These are phyloP conservation scores for Leucophenga maculata DNA, from an alignment of 2,888 invertebrate genomes.

Conservation along the genomic window DNA sequence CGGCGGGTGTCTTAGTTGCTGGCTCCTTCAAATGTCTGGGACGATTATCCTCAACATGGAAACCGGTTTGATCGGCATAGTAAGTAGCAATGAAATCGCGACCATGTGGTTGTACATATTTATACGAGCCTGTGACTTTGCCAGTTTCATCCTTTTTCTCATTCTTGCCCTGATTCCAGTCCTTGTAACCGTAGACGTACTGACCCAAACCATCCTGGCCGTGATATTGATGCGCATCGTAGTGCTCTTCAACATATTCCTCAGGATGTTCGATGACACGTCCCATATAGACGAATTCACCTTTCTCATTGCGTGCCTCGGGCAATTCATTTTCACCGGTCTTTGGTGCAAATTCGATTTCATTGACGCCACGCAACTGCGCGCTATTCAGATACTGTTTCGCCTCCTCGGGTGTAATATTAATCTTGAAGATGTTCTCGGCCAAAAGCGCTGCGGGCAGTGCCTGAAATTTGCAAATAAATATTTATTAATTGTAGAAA, in stretches of 20 bases:
- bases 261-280: slow-evolving; percentile 78
- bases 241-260: slow-evolving; percentile 81
- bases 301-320: slow-evolving; percentile 67
- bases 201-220: slow-evolving; percentile 82
- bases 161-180: slow-evolving; percentile 82
- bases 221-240: slow-evolving; percentile 81
- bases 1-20: slow-evolving; percentile 80
- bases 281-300: slow-evolving; percentile 72
- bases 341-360: slow-evolving; percentile 75
- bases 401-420: slow-evolving; percentile 75
- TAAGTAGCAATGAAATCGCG: slow-evolving; percentile 74
- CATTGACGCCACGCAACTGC: slow-evolving; percentile 70
- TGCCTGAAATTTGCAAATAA: slow-evolving; percentile 43
- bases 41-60: slow-evolving; percentile 84
- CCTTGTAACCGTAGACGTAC: slow-evolving; percentile 81
- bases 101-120: slow-evolving; percentile 76
- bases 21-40: slow-evolving; percentile 78
- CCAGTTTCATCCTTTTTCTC: slow-evolving; percentile 81
- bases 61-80: slow-evolving; percentile 83
- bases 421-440: slow-evolving; percentile 74
- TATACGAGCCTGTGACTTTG: slow-evolving; percentile 81
- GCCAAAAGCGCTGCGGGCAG: slow-evolving; percentile 52
- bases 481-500: background rate
- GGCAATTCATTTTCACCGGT: slow-evolving; percentile 74
- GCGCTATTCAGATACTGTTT: slow-evolving; percentile 70